Conservation (phyloP, 2,797 vertebrate species). For the Gallirallus australis region DNA sequence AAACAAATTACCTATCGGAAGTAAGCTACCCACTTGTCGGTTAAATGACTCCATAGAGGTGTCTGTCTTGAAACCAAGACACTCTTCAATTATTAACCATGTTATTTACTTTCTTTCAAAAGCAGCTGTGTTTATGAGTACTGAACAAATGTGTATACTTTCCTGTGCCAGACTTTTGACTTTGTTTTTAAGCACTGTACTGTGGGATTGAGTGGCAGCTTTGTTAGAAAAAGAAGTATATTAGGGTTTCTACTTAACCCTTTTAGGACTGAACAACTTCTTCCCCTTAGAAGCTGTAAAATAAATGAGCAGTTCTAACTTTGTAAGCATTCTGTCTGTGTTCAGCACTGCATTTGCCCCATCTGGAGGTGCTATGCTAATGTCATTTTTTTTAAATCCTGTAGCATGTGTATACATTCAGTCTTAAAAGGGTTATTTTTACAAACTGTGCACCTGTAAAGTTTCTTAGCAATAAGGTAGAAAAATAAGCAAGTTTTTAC, state of each 20-base stretch:
- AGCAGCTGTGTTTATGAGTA: constrained; percentile 91
- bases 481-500: constrained; percentile 89
- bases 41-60: constrained; percentile 66
- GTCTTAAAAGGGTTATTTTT: constrained; percentile 92
- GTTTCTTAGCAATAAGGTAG: constrained; percentile 98
- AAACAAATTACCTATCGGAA: constrained; percentile 11
- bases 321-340: constrained; percentile 63
- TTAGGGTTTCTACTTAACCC: constrained; percentile 79
- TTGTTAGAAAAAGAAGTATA: constrained; percentile 80
- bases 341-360: constrained; percentile 74
- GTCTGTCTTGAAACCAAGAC: constrained; percentile 62
- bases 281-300: constrained; percentile 62
- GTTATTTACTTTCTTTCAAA: constrained; percentile 83
- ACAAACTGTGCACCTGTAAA: constrained; percentile 96
- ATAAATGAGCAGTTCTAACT: constrained; percentile 40
- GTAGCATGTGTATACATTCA: constrained; percentile 79
- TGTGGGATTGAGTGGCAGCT: constrained; percentile 89
- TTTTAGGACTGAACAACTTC: constrained; percentile 79
- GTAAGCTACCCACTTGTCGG: constrained; percentile 56
- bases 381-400: constrained; percentile 64
- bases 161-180: constrained; percentile 90
- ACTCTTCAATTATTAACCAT: constrained; percentile 71
- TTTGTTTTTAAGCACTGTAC: constrained; percentile 92
- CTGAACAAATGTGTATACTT: constrained; percentile 92
- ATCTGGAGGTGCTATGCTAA: constrained; percentile 75